Percentiles rank a stretch among this genome's conserved stretches.
Conservation (phyloP, 2,888 invertebrate genomes). For the Myathropa florea region DNA sequence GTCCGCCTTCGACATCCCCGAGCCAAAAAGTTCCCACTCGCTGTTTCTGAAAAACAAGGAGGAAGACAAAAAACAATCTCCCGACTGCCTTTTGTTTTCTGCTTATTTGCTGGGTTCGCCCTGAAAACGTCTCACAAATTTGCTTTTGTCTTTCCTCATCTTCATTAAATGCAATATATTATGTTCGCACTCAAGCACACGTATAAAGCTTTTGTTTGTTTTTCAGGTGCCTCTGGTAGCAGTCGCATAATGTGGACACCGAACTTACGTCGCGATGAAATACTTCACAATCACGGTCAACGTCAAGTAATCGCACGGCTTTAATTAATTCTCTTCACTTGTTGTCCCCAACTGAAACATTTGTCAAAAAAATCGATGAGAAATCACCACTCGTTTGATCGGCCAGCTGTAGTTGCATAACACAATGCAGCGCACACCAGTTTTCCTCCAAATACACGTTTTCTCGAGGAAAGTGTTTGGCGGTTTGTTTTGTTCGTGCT, state of each 20-base stretch:
- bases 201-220: neutral
- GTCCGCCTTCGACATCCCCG: neutral
- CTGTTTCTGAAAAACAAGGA: neutral
- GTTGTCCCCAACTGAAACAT: neutral
- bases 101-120: neutral
- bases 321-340: neutral
- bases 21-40: neutral
- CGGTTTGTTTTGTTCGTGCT: neutral
- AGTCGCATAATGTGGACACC: neutral
- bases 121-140: neutral
- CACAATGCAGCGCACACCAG: neutral
- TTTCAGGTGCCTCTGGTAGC: neutral
- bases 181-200: neutral
- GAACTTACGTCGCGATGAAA: neutral
- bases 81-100: neutral
- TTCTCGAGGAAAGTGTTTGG: neutral
- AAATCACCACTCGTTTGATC: neutral
- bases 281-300: neutral
- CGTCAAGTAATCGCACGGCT: neutral
- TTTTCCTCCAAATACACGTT: neutral
- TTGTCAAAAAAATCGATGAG: neutral
- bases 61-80: neutral
- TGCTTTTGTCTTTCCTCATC: constrained; percentile 35
- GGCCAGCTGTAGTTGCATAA: neutral
- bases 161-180: constrained; percentile 32